phyloP scores from a whole-genome alignment of 2,797 vertebrate species.

The Myotis myotis region DNA sequence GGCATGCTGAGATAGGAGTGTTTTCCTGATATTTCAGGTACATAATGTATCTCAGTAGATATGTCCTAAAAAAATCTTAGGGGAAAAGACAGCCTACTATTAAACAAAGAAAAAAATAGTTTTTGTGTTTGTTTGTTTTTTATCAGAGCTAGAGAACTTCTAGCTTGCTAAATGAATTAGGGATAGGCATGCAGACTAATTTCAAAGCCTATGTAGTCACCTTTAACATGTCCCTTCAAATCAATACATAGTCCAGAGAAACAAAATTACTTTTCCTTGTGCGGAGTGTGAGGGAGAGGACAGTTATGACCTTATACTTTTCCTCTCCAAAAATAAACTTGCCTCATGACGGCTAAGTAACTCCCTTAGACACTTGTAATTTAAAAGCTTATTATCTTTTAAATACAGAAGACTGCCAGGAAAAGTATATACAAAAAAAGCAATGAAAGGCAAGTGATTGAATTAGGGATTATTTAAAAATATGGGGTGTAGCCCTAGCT shows the following conservation, averaged over 20 bases:
- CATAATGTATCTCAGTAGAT: constrained; percentile 62
- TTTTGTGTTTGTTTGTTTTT: not conserved
- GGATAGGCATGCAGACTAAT: constrained; percentile 52
- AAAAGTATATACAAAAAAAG: not conserved
- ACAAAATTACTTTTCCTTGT: constrained; percentile 51
- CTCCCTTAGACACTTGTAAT: not conserved
- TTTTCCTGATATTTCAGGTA: constrained; percentile 72
- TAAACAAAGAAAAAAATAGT: constrained; percentile 48
- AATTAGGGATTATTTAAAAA: not conserved
- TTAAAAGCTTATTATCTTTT: constrained; percentile 44
- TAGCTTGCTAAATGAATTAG: constrained; percentile 45
- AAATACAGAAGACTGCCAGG: not conserved
- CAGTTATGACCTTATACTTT: constrained; percentile 14
- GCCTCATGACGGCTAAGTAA: not conserved
- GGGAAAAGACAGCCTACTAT: constrained; percentile 37
- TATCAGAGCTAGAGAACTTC: constrained; percentile 24
- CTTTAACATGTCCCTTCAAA: constrained; percentile 58
- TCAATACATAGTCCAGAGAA: constrained; percentile 50
- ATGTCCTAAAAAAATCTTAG: constrained; percentile 61
- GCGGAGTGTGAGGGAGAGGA: constrained; percentile 28
- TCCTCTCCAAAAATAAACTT: constrained; percentile 53
- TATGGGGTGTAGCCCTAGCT: not conserved
- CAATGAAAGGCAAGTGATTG: not conserved
- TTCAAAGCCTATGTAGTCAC: constrained; percentile 35
- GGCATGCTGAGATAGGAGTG: constrained; percentile 69